Conservation (phyloP, 2,113 vertebrate species). For the Oryzias celebensis region DNA sequence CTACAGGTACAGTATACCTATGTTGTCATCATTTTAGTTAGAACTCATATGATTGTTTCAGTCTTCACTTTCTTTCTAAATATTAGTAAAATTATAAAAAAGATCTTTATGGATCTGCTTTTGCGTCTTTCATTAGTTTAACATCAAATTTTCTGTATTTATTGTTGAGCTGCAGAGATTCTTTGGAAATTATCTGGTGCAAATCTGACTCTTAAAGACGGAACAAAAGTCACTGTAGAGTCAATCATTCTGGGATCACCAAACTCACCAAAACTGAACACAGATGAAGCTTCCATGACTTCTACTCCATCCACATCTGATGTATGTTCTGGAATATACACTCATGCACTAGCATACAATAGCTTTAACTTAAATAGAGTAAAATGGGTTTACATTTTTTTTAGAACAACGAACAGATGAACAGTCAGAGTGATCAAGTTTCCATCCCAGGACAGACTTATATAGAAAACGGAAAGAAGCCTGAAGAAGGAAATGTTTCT, state of each 20-base stretch:
- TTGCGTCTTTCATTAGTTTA: not conserved
- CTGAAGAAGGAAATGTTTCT: too few species aligned
- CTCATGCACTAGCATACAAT: not conserved
- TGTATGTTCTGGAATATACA: not conserved
- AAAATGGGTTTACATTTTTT: not conserved
- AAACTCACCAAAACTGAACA: accelerated
- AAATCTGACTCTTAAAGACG: not conserved
- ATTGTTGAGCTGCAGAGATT: not conserved
- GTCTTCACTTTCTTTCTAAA: not conserved
- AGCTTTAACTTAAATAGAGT: not conserved
- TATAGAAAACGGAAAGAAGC: too few species aligned
- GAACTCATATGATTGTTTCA: not conserved
- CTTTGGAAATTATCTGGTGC: not conserved
- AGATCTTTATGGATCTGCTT: too few species aligned
- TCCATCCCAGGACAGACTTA: too few species aligned
- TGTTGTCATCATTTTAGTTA: not conserved
- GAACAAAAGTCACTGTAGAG: not conserved
- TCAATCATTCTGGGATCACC: accelerated
- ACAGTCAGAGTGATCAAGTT: not conserved
- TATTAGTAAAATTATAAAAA: too few species aligned
- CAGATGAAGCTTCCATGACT: not conserved
- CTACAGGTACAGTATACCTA: constrained; percentile 36
- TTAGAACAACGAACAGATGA: not conserved
- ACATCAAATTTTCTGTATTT: not conserved
- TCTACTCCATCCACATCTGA: not conserved